These are phyloP conservation scores for Caracal caracal DNA, from an alignment of 2,113 vertebrate genomes.

Conservation along the genomic window DNA sequence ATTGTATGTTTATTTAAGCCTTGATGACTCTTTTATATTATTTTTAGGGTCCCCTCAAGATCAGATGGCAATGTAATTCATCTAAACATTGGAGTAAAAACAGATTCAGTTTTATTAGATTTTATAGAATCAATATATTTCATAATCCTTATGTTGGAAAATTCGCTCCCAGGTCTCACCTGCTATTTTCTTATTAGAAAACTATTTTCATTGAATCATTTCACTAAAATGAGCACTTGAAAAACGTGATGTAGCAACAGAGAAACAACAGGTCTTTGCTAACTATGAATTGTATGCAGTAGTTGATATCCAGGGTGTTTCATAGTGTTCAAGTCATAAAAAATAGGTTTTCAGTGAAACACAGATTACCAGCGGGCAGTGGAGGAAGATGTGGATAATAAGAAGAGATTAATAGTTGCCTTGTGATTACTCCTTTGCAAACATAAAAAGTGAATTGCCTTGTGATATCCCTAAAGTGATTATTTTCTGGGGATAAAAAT, in stretches of 20 bases:
- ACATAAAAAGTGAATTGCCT: neutral
- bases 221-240: neutral
- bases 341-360: neutral
- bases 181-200: neutral
- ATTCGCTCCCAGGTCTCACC: neutral
- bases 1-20: neutral
- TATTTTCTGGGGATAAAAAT: conserved; percentile 30
- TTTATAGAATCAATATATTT: neutral
- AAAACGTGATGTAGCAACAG: neutral
- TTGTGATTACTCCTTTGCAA: neutral
- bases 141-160: neutral
- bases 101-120: neutral
- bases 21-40: neutral
- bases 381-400: neutral
- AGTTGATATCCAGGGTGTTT: neutral
- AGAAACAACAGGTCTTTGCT: neutral
- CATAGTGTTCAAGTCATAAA: neutral
- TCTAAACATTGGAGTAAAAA: neutral
- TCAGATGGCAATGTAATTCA: neutral
- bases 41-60: neutral
- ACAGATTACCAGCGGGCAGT: neutral
- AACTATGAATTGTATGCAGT: neutral
- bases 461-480: neutral
- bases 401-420: neutral
- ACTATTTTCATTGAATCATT: neutral